phyloP scores from a whole-genome alignment of 2,888 invertebrate species.

The Halictus ligatus region DNA sequence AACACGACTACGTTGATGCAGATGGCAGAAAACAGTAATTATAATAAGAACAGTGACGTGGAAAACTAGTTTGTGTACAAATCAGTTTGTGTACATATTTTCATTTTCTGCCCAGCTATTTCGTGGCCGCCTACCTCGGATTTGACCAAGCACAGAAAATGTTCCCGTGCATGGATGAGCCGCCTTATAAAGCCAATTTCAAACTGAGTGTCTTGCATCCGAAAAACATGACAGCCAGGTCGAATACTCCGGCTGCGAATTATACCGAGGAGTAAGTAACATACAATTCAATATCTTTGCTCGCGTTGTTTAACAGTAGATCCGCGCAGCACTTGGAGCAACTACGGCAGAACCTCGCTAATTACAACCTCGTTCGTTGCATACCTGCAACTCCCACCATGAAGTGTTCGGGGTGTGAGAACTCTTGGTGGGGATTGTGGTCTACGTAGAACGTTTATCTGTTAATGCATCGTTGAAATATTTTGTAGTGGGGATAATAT shows the following conservation, averaged over 20 bases:
- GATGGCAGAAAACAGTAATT: slow-evolving; percentile 85
- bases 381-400: too few species aligned
- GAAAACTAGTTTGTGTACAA: too few species aligned
- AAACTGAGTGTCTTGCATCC: slow-evolving; percentile 88
- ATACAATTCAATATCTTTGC: neutral
- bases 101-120: slow-evolving; percentile 83
- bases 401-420: too few species aligned
- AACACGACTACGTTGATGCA: slow-evolving; percentile 86
- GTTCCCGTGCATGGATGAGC: slow-evolving; percentile 94
- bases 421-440: too few species aligned
- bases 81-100: neutral
- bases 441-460: too few species aligned
- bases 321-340: too few species aligned
- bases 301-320: neutral
- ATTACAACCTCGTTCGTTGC: too few species aligned
- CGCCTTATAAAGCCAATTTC: slow-evolving; percentile 90
- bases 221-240: slow-evolving; percentile 85
- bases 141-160: slow-evolving; percentile 91
- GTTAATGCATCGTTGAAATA: too few species aligned
- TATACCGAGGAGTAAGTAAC: slow-evolving; percentile 87
- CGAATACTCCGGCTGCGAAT: slow-evolving; percentile 87
- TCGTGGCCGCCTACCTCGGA: slow-evolving; percentile 89
- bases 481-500: too few species aligned
- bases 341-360: too few species aligned
- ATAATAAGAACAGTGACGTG: neutral